Base-by-base conservation (phyloP, 92 coral and sea anemone species). In the Bergia sp. region DNA sequence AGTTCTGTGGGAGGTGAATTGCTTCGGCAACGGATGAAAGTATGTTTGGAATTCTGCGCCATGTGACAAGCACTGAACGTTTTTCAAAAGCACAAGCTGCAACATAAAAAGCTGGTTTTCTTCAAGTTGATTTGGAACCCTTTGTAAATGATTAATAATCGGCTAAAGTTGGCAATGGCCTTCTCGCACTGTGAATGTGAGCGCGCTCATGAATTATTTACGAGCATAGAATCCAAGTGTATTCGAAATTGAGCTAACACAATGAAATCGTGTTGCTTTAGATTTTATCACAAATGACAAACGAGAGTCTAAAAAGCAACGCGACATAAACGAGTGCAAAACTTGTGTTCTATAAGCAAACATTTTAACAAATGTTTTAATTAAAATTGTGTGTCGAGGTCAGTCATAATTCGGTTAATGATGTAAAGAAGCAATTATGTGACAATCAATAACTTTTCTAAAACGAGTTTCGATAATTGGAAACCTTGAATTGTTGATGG, bases 11-110 rank as follows among this genome's bases (percentile, higher is more conserved):
- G 41, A 69, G 43, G 20, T 2, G 23, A 13, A 84, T 71, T 29
- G 66, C 79, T 84, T 84, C 66, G 79, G 87, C 57, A 84, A 71
- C 79, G 73, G 77, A 67, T 37, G 10, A 36, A 84, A 83, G 47
- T 69, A 71, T 45, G 87, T 84, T 84, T 71, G 87, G 87, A 84
- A 84, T 84, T 71, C 16, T 71, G 64, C 29, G 61, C 87, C 87
- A 84, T 84, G 79, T 84, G 87, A 71, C 43, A 73, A 50, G 10
- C 7, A 67, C 43, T 10, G 23, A 69, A 18, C 45, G 77, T 20
- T 71, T 29, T 84, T 84, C 42, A 84, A 84, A 84, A 84, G 87
- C 79, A n/a, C 87, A 47, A 72, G 79, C 67, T 37, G 29, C 18
- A 11, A 44, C 53, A 43, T 71, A 67, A 44, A 43, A 36, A 6